Conservation (phyloP, 2,888 invertebrate species). For the Drosophila greeni region DNA sequence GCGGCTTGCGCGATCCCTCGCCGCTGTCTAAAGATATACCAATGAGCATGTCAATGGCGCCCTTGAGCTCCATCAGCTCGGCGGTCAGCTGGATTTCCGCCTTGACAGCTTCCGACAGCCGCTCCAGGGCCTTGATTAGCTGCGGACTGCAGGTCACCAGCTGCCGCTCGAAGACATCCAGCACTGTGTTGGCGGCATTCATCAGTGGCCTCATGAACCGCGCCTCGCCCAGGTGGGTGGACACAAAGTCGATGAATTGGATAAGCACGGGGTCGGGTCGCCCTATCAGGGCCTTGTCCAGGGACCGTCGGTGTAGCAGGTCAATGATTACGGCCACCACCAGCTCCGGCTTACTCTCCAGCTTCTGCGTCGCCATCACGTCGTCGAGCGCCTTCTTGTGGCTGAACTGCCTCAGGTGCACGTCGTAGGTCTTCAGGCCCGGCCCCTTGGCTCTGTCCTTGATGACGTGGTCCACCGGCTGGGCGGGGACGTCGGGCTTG, state of each 20-base stretch:
- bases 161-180: constrained; percentile 86
- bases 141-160: constrained; percentile 83
- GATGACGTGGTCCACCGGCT: constrained; percentile 81
- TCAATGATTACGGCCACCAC: constrained; percentile 91
- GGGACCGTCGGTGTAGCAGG: constrained; percentile 88
- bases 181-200: constrained; percentile 86
- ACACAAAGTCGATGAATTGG: constrained; percentile 87
- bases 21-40: constrained; percentile 80
- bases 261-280: constrained; percentile 84
- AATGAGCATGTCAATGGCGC: constrained; percentile 84
- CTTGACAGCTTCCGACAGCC: constrained; percentile 82
- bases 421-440: constrained; percentile 81
- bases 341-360: constrained; percentile 85
- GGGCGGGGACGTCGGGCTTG: constrained; percentile 44
- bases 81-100: constrained; percentile 85
- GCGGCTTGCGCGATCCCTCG: constrained; percentile 69
- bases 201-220: constrained; percentile 87
- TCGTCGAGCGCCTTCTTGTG: constrained; percentile 88
- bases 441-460: constrained; percentile 72
- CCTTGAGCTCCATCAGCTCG: constrained; percentile 84
- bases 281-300: constrained; percentile 87
- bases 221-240: constrained; percentile 85
- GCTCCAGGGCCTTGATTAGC: constrained; percentile 82
- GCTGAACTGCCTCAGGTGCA: constrained; percentile 87
- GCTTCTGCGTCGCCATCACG: constrained; percentile 83